Evolutionary conservation across 1,140 invertebrate genomes (phyloP).

Genomic region (Heliothis subflexa): DNA sequence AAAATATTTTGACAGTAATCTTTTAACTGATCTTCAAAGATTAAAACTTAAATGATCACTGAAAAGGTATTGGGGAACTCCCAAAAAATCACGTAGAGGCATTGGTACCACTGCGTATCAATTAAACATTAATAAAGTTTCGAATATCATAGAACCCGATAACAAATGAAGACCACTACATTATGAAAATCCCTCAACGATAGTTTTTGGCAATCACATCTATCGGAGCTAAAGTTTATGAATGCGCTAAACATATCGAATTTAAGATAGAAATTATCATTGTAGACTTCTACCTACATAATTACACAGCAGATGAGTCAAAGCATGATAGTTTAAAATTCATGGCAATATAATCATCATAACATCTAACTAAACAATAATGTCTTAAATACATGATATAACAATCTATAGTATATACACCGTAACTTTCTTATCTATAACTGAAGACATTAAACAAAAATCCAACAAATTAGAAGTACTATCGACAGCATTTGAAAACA

Average conservation of each 20-base stretch:
- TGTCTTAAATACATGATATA: constrained; percentile 32
- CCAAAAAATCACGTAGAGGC: no score
- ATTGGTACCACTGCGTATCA: no score
- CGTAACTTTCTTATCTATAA: constrained; percentile 16
- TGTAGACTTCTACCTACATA: not conserved
- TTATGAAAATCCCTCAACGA: not conserved
- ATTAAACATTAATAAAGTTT: not conserved
- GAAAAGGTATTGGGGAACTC: not conserved
- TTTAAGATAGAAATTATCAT: no score
- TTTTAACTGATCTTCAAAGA: no score
- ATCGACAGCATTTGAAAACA: constrained; percentile 10
- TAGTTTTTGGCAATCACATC: no score
- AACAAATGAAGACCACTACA: not conserved
- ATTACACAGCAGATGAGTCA: not conserved
- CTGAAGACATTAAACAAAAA: constrained; percentile 5
- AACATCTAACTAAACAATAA: constrained; percentile 15
- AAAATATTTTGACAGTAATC: no score
- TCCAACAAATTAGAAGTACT: constrained; percentile 38
- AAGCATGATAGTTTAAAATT: constrained; percentile 8
- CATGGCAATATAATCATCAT: constrained; percentile 26
- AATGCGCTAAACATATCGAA: no score
- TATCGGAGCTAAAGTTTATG: no score
- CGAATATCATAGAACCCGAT: not conserved
- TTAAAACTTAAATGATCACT: no score
- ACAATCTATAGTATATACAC: constrained; percentile 40